Evolutionary conservation across 1,140 invertebrate genomes (phyloP).

Genomic region (Lordiphosa mommai): DNA sequence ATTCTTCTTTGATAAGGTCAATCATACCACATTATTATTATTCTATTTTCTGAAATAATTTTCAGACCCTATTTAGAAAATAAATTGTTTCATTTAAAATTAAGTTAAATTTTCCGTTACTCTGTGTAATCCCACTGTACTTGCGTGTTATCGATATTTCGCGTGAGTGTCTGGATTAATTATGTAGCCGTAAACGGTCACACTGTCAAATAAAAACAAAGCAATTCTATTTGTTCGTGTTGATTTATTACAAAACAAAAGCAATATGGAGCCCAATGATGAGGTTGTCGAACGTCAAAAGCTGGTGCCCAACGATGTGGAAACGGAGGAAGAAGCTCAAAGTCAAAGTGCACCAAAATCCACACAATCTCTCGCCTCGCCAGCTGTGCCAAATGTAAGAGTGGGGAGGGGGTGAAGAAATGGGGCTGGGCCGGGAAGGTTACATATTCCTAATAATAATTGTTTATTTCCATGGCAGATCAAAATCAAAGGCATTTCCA

Average conservation of each 20-base stretch:
- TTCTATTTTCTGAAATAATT: no score
- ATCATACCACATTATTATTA: no score
- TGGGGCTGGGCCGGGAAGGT: neutral
- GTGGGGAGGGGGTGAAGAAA: slow-evolving; percentile 1
- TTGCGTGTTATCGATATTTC: no score
- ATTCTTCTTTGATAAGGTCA: no score
- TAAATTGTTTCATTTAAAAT: no score
- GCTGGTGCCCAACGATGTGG: slow-evolving; percentile 72
- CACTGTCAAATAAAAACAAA: slow-evolving; percentile 50
- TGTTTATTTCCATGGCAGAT: slow-evolving; percentile 41
- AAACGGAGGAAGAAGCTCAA: slow-evolving; percentile 71
- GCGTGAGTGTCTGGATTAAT: neutral
- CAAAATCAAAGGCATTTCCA: slow-evolving; percentile 73
- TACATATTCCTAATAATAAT: neutral
- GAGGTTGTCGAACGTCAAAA: slow-evolving; percentile 77
- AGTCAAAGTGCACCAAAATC: slow-evolving; percentile 60
- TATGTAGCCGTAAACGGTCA: neutral
- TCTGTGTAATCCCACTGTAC: no score
- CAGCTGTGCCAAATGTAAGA: slow-evolving; percentile 78
- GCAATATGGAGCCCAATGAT: slow-evolving; percentile 74
- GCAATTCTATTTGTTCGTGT: slow-evolving; percentile 12
- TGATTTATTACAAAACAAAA: neutral
- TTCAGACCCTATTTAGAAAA: no score
- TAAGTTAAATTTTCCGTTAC: no score
- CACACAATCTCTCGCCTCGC: slow-evolving; percentile 73